Percentiles rank a stretch among this genome's conserved stretches.
Conservation (phyloP, 1,140 invertebrate species). For the Saccostrea echinata region DNA sequence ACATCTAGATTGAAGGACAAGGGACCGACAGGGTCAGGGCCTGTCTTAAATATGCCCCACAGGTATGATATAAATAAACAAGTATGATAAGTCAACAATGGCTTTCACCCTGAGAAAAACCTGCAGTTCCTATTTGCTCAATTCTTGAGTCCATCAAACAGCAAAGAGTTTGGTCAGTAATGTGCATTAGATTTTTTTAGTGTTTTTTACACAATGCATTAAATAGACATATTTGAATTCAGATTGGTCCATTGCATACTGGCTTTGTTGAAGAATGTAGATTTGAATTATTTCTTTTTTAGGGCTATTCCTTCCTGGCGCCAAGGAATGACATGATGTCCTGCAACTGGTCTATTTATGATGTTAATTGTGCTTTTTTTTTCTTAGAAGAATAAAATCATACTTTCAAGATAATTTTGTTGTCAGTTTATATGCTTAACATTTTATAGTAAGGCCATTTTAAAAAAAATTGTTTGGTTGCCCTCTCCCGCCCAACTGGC, state of each 20-base stretch:
- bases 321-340: slow-evolving; percentile 47
- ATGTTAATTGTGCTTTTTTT: not conserved
- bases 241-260: too few relatives aligned
- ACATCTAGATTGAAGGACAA: slow-evolving; percentile 70
- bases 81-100: too few relatives aligned
- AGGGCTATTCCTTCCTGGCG: slow-evolving; percentile 62
- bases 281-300: slow-evolving; percentile 25
- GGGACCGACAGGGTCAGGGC: slow-evolving; percentile 64
- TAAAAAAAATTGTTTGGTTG: too few relatives aligned
- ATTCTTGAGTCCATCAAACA: too few relatives aligned
- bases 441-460: not conserved
- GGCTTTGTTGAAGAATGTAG: too few relatives aligned
- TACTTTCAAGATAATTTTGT: not conserved
- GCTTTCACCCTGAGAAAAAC: too few relatives aligned
- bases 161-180: too few relatives aligned
- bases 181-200: too few relatives aligned
- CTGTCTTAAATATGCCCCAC: slow-evolving; percentile 72
- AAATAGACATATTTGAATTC: too few relatives aligned
- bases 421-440: not conserved
- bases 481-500: too few relatives aligned
- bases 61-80: slow-evolving; percentile 57
- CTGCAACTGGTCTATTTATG: not conserved
- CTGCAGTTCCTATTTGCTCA: too few relatives aligned
- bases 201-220: too few relatives aligned
- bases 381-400: not conserved